Percentiles rank a stretch among this genome's conserved stretches.
Evolutionary conservation across 2,888 invertebrate genomes (phyloP).

Genomic region (Metallyticus violacea): DNA sequence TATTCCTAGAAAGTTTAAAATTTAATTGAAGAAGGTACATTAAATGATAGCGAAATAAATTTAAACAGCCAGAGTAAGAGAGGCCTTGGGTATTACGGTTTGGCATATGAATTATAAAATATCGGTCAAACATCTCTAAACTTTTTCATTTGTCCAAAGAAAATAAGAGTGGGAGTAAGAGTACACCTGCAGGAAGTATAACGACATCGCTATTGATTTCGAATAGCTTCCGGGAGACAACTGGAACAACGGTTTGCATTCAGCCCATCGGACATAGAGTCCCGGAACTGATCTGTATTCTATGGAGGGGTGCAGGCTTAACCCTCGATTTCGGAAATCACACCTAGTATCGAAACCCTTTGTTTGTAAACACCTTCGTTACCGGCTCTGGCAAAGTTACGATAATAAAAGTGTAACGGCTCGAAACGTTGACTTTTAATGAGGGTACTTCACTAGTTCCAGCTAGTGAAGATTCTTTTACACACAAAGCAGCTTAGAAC

Average conservation of each 20-base stretch:
- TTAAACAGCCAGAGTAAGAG: too few relatives aligned
- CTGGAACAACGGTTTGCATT: neutral
- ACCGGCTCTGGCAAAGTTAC: neutral
- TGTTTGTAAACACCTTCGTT: neutral
- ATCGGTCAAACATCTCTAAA: too few relatives aligned
- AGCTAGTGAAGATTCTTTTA: too few relatives aligned
- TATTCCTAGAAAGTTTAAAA: too few relatives aligned
- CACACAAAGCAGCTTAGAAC: too few relatives aligned
- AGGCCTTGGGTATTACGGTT: too few relatives aligned
- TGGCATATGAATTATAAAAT: too few relatives aligned
- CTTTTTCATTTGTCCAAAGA: neutral
- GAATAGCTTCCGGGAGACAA: neutral
- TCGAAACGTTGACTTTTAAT: neutral
- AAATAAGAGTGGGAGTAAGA: neutral
- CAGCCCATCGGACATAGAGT: neutral
- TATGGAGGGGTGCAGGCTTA: neutral
- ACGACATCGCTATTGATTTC: neutral
- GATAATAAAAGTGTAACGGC: too few relatives aligned
- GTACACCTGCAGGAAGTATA: neutral
- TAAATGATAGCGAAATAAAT: too few relatives aligned
- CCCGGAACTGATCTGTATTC: neutral
- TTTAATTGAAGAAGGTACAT: too few relatives aligned
- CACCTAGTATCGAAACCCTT: too few relatives aligned
- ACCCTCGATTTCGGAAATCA: neutral
- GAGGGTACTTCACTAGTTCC: neutral